Base-by-base conservation (phyloP, 2,888 invertebrate genomes). In the Dione juno region DNA sequence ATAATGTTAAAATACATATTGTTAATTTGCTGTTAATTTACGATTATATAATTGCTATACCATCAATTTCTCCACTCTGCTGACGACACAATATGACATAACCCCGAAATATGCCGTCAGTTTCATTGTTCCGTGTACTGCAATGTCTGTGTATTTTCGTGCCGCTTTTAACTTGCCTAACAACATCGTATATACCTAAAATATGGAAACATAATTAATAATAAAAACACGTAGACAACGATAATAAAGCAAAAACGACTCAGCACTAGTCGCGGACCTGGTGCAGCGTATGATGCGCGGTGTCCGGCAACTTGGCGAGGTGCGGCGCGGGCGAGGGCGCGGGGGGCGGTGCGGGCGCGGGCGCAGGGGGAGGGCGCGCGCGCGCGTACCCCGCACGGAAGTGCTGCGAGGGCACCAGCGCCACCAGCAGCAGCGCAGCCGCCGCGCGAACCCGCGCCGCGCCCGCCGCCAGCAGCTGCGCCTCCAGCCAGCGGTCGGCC, bases 41-140 rank as follows among this genome's bases (percentile, higher is more conserved):
- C 16, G 16, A 57, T 37, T 37, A 40, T 16, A 16, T 5, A 57
- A 37, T 57, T 57, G 11, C 57, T 40, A 40, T 85, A 98, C 98
- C 98, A 98, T 97, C 64, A 98, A 93, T 89, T 98, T 98, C 89
- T 99, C 98, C 71, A 96, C 96, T 82, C 97, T 96, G 66, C 97
- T 96, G 79, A 98, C 95, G 80, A 98, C 96, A 88, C 98, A 98
- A 84, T 98, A 98, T 66, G 97, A 97, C 93, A 98, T 95, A 70
- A 98, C 95, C 65, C 97, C 97, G 89, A 99, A 98, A 89, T 98
- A 98, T 10, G 98, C 97, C 43, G 98, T 98, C 72, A 99, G 94
- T 88, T 98, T 98, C 90, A 97, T 97, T 1, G 98, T 97, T 69
- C 98, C 98, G 84, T 98, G 98, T 10, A 96, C 95, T 64, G 96